phyloP scores from a whole-genome alignment of 2,113 vertebrate genomes.

The Chitala chitala region DNA sequence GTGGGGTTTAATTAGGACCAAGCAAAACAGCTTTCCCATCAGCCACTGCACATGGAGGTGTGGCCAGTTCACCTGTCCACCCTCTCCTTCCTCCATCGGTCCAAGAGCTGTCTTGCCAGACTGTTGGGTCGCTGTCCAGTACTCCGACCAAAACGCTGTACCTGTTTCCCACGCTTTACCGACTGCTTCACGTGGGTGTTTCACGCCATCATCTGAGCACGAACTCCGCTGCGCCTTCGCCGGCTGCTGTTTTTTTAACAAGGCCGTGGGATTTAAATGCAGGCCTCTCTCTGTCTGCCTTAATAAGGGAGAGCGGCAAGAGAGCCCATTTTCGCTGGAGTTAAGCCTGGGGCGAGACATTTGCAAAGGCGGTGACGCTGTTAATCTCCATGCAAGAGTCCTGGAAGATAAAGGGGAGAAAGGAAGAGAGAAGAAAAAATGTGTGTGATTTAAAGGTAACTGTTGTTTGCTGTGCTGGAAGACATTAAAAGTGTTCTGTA shows the following conservation, averaged over 20 bases:
- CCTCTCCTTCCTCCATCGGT: too few relatives aligned
- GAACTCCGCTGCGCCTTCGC: not conserved
- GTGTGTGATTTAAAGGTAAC: not conserved
- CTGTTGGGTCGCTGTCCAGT: too few relatives aligned
- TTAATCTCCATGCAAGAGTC: conserved; percentile 15
- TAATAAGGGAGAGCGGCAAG: conserved; percentile 4
- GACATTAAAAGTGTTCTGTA: not conserved
- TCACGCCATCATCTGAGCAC: not conserved
- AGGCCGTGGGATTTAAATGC: conserved; percentile 3
- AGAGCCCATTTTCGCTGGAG: conserved; percentile 13
- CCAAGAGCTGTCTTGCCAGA: too few relatives aligned
- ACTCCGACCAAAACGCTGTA: too few relatives aligned
- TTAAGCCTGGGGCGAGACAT: conserved; percentile 13
- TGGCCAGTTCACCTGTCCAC: too few relatives aligned
- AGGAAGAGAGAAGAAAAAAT: not conserved
- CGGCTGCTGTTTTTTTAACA: conserved; percentile 8
- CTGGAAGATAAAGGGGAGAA: conserved; percentile 5
- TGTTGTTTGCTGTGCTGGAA: not conserved
- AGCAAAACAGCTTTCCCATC: too few relatives aligned
- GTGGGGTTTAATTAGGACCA: not conserved
- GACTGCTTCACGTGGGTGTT: not conserved
- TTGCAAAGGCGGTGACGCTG: conserved; percentile 1
- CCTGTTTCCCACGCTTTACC: not conserved
- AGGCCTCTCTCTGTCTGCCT: not conserved
- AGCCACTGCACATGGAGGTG: too few relatives aligned